Base-by-base conservation (phyloP, 2,797 vertebrate genomes). In the Rhyacichthys aspro region DNA sequence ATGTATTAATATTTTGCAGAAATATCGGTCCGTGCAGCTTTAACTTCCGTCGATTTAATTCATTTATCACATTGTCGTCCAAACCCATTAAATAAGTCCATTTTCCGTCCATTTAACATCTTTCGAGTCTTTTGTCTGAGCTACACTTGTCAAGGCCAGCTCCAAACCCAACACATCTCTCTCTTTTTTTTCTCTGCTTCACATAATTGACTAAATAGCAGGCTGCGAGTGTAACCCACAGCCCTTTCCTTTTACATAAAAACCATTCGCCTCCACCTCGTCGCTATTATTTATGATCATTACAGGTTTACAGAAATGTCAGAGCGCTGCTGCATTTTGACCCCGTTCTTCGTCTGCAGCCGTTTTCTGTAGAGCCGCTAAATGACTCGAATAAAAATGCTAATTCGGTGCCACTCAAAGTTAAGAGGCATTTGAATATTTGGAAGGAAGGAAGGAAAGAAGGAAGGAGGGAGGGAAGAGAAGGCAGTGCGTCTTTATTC, bases 311-410 rank as follows among this genome's bases (percentile, higher is more conserved):
- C 58, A 46, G 17, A 47, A 69, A 67, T 70, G 63, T 72, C 60
- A 67, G n/a, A 34, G 50, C 4, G 5, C 63, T 28, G 23, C 23
- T 37, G 15, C 62, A 19, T 66, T 38, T 36, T 49, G 32, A 10
- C 46, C 57, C 18, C 18, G 43, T 32, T 57, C 53, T 28, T 43
- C 55, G 36, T 33, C 14, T 47, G 32, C 28, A 45, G 23, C 52
- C 36, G 56, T 36, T 32, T 48, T 72, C 60, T 50, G 55, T 57
- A 55, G 61, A 77, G 70, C 65, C 44, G 63, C 55, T 66, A 67
- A 80, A 81, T 69, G 76, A 60, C 67, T 70, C 28, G 1, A 47
- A 65, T 70, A 64, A 72, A 78, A 73, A 86, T 73, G 68, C 67
- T 57, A 76, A 78, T 84, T 63, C 4, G 3, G 2, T 68, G 63